phyloP scores from a whole-genome alignment of 2,113 vertebrate genomes.

The Megaptera novaeangliae region DNA sequence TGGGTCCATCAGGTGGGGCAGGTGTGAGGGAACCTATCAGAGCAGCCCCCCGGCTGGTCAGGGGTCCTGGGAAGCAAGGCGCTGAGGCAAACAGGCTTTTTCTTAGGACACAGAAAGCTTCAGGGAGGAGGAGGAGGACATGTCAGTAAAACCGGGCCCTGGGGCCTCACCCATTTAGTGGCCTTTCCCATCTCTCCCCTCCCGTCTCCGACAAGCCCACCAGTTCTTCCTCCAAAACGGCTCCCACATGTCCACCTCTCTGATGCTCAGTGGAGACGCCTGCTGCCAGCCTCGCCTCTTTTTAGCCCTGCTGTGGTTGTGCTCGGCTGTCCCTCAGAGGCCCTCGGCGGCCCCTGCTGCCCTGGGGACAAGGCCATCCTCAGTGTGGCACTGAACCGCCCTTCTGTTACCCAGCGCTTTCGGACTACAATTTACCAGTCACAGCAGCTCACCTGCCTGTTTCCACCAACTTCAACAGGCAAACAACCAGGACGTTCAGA shows the following conservation, averaged over 20 bases:
- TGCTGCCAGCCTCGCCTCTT: not conserved
- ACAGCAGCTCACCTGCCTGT: accelerated
- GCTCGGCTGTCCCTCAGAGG: not conserved
- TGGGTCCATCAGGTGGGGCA: not conserved
- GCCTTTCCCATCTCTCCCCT: not conserved
- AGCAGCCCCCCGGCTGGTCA: not conserved
- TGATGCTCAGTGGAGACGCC: accelerated
- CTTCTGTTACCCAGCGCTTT: not conserved
- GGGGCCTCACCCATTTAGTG: not conserved
- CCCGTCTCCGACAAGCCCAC: not conserved
- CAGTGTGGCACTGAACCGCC: not conserved
- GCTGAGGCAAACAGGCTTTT: not conserved
- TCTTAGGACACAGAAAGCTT: not conserved
- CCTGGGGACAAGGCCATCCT: not conserved
- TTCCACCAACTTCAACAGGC: no score
- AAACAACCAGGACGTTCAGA: not conserved
- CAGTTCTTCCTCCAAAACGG: accelerated
- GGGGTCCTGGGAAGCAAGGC: not conserved
- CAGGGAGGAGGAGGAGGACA: not conserved
- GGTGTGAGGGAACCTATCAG: not conserved
- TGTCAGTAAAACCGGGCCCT: accelerated
- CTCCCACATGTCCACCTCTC: not conserved
- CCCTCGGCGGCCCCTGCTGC: not conserved
- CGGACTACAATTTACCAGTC: not conserved
- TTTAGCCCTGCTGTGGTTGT: accelerated